A percentile compares a stretch with the other conserved stretches of the same genome.
Conservation (phyloP, 2,113 vertebrate genomes). For the Peromyscus polionotus region DNA sequence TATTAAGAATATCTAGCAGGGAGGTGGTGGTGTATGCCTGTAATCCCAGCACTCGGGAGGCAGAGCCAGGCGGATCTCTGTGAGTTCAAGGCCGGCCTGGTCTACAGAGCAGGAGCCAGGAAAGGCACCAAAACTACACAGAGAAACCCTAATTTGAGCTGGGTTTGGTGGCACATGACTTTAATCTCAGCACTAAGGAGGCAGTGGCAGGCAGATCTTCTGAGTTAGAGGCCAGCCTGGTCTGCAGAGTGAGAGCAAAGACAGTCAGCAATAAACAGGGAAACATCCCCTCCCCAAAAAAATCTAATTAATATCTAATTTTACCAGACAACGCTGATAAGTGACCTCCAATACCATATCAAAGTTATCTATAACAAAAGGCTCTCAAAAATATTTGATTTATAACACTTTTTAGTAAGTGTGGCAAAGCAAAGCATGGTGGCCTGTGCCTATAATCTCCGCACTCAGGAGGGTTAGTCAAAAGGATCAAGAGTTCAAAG, state of each 20-base stretch:
- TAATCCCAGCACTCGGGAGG: not conserved
- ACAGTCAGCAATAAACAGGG: not conserved
- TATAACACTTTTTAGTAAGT: not conserved
- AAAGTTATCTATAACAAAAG: slow-evolving; percentile 25
- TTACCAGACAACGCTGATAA: not conserved
- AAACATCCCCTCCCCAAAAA: not conserved
- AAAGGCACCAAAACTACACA: not conserved
- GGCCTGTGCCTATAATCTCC: not conserved
- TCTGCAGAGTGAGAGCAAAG: too few species aligned
- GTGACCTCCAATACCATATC: not conserved
- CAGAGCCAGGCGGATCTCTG: not conserved
- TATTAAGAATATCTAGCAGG: not conserved
- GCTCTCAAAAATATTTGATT: slow-evolving; percentile 60
- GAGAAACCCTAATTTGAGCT: not conserved
- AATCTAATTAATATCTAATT: not conserved
- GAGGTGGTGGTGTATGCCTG: not conserved
- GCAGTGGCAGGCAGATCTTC: too few species aligned
- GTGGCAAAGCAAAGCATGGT: slow-evolving; percentile 7
- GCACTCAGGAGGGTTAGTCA: not conserved
- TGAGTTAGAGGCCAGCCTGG: not conserved
- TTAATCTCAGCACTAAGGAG: not conserved
- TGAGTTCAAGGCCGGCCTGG: not conserved
- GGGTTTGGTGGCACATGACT: too few species aligned
- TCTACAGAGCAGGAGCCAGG: not conserved
- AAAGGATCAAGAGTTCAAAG: not conserved